phyloP scores from a whole-genome alignment of 2,888 invertebrate species.

The Branchipolynoe longqiensis region DNA sequence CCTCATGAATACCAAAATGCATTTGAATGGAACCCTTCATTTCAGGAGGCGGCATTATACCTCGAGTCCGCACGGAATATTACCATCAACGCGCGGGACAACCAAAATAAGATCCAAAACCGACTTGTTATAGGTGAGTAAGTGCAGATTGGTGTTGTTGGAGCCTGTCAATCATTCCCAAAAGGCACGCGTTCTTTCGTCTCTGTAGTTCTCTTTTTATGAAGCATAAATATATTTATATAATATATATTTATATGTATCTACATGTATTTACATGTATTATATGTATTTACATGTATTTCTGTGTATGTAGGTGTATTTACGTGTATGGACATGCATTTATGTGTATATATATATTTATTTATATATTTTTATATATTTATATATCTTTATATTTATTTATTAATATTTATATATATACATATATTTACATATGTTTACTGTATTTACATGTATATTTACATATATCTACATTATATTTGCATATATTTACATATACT shows the following conservation, averaged over 20 bases:
- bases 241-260: too few species aligned
- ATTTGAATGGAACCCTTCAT: too few species aligned
- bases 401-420: background rate
- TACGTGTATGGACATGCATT: too few species aligned
- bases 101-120: constrained; percentile 56
- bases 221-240: background rate
- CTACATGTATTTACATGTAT: too few species aligned
- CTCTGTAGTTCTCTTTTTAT: background rate
- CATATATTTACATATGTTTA: background rate
- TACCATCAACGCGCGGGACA: constrained; percentile 62
- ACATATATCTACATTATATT: background rate
- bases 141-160: background rate
- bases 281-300: too few species aligned
- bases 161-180: background rate
- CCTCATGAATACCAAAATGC: too few species aligned
- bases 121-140: constrained; percentile 61
- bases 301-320: too few species aligned
- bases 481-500: too few species aligned
- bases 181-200: background rate
- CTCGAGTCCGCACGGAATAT: constrained; percentile 63
- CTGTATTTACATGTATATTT: background rate
- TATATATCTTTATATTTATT: background rate
- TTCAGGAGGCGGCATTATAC: constrained; percentile 61
- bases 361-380: background rate
- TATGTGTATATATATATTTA: background rate